These are phyloP conservation scores for Hirudo medicinalis DNA, from an alignment of 1,140 invertebrate species.

Conservation along the genomic window DNA sequence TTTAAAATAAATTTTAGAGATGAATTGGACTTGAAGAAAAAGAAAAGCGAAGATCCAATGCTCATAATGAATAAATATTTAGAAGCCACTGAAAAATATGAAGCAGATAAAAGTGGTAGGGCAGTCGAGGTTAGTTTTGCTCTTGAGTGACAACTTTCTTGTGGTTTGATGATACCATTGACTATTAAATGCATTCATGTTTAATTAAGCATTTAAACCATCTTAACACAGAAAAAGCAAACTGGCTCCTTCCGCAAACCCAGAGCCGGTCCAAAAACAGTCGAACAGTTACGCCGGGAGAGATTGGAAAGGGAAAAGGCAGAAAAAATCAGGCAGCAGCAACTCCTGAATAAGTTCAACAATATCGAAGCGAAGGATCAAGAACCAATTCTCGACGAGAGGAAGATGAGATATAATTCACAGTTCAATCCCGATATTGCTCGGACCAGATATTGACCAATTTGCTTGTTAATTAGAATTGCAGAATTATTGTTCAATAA, in stretches of 20 bases:
- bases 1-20: conserved; percentile 15
- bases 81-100: conserved; percentile 30
- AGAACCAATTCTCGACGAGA: conserved; percentile 28
- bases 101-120: conserved; percentile 34
- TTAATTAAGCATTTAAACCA: too few species aligned
- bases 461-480: too few species aligned
- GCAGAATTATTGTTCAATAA: too few species aligned
- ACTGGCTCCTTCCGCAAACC: too few species aligned
- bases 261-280: conserved; percentile 32
- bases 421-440: conserved; percentile 65
- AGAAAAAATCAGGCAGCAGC: conserved; percentile 58
- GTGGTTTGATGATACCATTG: too few species aligned
- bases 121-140: conserved; percentile 28
- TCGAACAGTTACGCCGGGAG: conserved; percentile 63
- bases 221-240: too few species aligned
- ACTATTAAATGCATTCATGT: too few species aligned
- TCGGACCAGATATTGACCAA: too few species aligned
- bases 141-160: background rate
- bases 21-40: conserved; percentile 24
- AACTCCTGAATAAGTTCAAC: conserved; percentile 36
- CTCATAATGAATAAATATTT: conserved; percentile 53
- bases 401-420: conserved; percentile 70
- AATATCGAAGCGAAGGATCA: conserved; percentile 25
- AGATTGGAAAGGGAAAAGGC: conserved; percentile 61
- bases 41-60: conserved; percentile 53